Conservation (phyloP, 2,797 vertebrate species). For the Muscicapa comitata region DNA sequence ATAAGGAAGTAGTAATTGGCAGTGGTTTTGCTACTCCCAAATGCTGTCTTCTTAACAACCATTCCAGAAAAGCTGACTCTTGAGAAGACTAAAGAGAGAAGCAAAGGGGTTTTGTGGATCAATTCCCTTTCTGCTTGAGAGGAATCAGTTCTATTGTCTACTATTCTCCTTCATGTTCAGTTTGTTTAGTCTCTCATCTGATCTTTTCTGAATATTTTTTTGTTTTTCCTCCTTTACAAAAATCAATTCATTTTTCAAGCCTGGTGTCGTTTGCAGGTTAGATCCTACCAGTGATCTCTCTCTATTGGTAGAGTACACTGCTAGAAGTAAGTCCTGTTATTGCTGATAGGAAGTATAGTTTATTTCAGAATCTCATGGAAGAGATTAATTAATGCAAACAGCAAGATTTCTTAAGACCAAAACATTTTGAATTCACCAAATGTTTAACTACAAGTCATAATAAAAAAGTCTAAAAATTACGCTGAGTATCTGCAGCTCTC, state of each 20-base stretch:
- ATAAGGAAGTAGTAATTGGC: neutral
- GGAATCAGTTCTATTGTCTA: neutral
- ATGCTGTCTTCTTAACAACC: neutral
- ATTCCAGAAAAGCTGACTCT: neutral
- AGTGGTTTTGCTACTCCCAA: neutral
- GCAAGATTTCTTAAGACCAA: neutral
- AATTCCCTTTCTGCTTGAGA: neutral
- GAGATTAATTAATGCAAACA: constrained; percentile 4
- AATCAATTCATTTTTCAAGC: neutral
- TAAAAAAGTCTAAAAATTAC: neutral
- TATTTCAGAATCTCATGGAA: neutral
- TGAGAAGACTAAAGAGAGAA: neutral
- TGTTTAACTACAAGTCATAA: neutral
- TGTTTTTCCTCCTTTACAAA: neutral
- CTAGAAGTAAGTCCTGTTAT: neutral
- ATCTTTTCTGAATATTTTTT: neutral
- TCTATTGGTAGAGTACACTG: no score
- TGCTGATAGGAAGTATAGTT: neutral
- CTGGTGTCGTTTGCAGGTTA: neutral
- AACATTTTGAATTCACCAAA: neutral
- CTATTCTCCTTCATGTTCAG: neutral
- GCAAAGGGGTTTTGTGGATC: neutral
- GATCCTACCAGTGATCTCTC: no score
- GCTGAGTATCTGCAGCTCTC: neutral
- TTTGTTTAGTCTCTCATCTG: neutral